phyloP scores from a whole-genome alignment of 2,797 vertebrate genomes.

The Eupleurogrammus muticus region DNA sequence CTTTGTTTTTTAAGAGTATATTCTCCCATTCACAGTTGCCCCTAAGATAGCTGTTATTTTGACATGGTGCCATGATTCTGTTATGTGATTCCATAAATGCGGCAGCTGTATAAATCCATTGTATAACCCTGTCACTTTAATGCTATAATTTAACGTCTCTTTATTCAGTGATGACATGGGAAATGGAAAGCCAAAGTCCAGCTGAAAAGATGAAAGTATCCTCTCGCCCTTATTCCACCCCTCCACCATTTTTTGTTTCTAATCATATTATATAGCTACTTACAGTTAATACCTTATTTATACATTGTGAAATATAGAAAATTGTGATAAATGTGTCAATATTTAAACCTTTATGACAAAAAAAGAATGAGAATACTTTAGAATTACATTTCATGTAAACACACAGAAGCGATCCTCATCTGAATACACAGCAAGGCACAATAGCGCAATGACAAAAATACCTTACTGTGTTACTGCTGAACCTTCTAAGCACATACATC shows the following conservation, averaged over 20 bases:
- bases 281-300: not conserved
- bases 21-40: conserved; percentile 58
- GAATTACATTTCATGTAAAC: conserved; percentile 22
- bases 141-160: conserved; percentile 50
- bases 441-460: conserved; percentile 44
- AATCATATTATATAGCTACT: conserved; percentile 20
- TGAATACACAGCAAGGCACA: conserved; percentile 32
- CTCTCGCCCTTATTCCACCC: conserved; percentile 11
- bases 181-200: conserved; percentile 41
- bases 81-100: conserved; percentile 55
- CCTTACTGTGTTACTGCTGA: conserved; percentile 43
- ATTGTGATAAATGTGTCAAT: conserved; percentile 13
- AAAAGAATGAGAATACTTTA: not conserved
- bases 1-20: conserved; percentile 71
- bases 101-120: conserved; percentile 29
- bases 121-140: conserved; percentile 50
- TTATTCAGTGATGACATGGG: conserved; percentile 43
- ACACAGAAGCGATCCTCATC: conserved; percentile 7
- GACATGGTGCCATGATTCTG: conserved; percentile 63
- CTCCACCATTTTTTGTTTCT: conserved; percentile 29
- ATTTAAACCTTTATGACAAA: conserved; percentile 9
- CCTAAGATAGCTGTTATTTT: conserved; percentile 66
- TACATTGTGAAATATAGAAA: not conserved
- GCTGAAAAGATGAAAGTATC: conserved; percentile 50
- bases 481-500: conserved; percentile 64